A percentile compares a stretch with the other conserved stretches of the same genome.
These are phyloP conservation scores for Helleia helle DNA, from an alignment of 2,888 invertebrate genomes.

Conservation along the genomic window DNA sequence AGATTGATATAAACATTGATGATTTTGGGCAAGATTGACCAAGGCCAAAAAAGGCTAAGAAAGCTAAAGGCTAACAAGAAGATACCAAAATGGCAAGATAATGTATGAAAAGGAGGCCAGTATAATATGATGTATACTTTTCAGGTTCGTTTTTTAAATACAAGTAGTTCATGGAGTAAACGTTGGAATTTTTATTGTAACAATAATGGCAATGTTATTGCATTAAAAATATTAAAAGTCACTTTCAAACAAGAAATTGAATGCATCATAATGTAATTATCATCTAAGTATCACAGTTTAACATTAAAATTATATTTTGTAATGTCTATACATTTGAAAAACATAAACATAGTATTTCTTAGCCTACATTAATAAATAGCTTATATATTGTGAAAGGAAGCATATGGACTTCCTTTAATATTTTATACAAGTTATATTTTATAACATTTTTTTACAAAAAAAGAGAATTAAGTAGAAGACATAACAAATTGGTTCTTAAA, in stretches of 20 bases:
- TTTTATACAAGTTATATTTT: constrained; percentile 48
- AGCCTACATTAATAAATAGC: constrained; percentile 67
- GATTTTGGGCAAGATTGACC: not conserved
- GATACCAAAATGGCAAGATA: not conserved
- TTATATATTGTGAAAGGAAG: constrained; percentile 51
- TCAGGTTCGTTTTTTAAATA: too few relatives aligned
- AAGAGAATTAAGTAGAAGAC: constrained; percentile 49
- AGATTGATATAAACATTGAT: not conserved
- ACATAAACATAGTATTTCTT: constrained; percentile 64
- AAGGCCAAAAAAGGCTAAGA: not conserved
- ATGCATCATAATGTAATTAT: constrained; percentile 30
- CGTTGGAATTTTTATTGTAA: not conserved
- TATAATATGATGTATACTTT: not conserved
- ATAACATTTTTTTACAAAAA: constrained; percentile 58
- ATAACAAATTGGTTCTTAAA: constrained; percentile 54
- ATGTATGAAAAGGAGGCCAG: not conserved
- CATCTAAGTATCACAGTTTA: constrained; percentile 71
- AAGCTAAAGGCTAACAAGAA: not conserved
- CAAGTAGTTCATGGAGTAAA: too few relatives aligned
- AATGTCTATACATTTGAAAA: constrained; percentile 42
- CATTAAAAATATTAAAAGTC: constrained; percentile 4
- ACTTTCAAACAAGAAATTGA: constrained; percentile 11
- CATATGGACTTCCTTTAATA: constrained; percentile 36
- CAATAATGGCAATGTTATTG: constrained; percentile 6
- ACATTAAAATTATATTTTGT: constrained; percentile 58